Conservation (phyloP, 2,888 invertebrate species). For the Drosophila nr. medialis region DNA sequence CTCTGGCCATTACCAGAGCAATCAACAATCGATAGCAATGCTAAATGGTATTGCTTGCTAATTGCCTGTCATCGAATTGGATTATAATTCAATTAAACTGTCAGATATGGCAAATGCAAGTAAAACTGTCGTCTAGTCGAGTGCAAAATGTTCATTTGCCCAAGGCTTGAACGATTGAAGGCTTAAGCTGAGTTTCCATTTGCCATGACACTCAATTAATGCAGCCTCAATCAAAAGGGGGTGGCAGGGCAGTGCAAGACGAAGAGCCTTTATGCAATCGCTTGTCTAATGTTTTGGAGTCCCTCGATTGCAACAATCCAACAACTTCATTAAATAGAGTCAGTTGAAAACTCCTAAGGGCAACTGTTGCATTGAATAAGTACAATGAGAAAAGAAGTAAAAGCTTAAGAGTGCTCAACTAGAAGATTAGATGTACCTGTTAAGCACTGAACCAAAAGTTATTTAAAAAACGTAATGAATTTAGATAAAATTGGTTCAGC, state of each 20-base stretch:
- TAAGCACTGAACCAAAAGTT: not conserved
- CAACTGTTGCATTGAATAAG: not conserved
- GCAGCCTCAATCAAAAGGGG: slow-evolving; percentile 13
- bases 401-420: not conserved
- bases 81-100: slow-evolving; percentile 64
- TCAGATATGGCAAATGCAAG: slow-evolving; percentile 48
- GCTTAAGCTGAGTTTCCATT: slow-evolving; percentile 62
- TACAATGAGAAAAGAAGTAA: not conserved
- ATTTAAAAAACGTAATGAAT: slow-evolving; percentile 11
- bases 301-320: slow-evolving; percentile 33
- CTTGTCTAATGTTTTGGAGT: slow-evolving; percentile 40
- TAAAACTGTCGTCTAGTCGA: slow-evolving; percentile 22
- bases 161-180: slow-evolving; percentile 37
- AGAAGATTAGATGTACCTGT: not conserved
- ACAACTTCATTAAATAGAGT: slow-evolving; percentile 51
- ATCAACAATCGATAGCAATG: slow-evolving; percentile 23
- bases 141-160: slow-evolving; percentile 35
- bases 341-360: slow-evolving; percentile 1
- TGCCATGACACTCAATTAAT: slow-evolving; percentile 61
- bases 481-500: slow-evolving; percentile 1
- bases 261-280: not conserved
- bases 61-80: slow-evolving; percentile 59
- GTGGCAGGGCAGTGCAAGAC: not conserved
- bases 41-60: slow-evolving; percentile 40
- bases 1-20: not conserved